Evolutionary conservation across 1,140 invertebrate genomes (phyloP).

Genomic region (Saccostrea cuccullata): DNA sequence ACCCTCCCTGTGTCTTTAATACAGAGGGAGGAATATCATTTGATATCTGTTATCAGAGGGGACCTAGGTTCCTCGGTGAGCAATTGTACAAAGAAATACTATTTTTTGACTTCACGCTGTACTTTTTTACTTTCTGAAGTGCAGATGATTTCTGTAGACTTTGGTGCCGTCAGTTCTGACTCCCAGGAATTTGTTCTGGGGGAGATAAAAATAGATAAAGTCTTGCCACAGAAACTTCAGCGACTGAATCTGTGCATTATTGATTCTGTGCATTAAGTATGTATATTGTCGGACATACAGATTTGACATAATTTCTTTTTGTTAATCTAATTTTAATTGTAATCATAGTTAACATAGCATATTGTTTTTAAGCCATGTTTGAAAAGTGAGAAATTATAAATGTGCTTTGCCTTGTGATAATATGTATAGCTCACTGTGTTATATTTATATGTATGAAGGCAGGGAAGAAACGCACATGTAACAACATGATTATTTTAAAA

Average conservation of each 20-base stretch:
- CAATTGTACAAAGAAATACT: conserved; percentile 1
- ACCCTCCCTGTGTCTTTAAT: background rate
- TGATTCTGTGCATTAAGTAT: too few species aligned
- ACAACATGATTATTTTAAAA: background rate
- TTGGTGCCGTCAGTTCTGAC: background rate
- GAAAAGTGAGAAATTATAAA: background rate
- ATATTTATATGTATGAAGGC: background rate
- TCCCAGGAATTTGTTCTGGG: background rate
- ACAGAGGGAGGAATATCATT: background rate
- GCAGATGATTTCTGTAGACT: background rate
- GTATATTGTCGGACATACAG: too few species aligned
- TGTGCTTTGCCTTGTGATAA: conserved; percentile 1
- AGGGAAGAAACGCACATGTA: background rate
- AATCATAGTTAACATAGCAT: background rate
- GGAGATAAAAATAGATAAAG: too few species aligned
- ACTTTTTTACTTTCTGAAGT: background rate
- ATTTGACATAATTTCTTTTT: background rate
- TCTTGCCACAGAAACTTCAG: too few species aligned
- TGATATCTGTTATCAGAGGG: background rate
- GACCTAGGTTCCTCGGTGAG: background rate
- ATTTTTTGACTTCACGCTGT: background rate
- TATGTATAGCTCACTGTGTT: background rate
- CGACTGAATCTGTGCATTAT: too few species aligned
- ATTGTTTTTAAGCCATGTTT: background rate
- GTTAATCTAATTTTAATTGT: conserved; percentile 4